phyloP scores from a whole-genome alignment of 35 echinoderm and acorn worm genomes.

The Eucidaris tribuloides region DNA sequence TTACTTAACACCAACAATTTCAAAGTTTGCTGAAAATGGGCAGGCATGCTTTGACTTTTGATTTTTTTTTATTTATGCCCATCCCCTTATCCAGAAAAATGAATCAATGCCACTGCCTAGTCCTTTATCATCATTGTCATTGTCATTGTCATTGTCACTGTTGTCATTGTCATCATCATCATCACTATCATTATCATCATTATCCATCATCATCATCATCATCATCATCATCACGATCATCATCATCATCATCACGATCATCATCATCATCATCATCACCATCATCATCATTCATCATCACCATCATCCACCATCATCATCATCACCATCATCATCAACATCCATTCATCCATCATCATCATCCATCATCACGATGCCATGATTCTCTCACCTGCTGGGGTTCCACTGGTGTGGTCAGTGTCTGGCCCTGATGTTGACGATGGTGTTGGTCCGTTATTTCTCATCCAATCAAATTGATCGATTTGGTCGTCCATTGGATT shows the following conservation, averaged over 20 bases:
- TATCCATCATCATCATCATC: neutral
- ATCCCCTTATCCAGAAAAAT: too few species aligned
- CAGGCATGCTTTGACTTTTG: too few species aligned
- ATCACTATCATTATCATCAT: neutral
- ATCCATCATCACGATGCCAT: too few species aligned
- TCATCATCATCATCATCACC: neutral
- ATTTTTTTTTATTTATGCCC: too few species aligned
- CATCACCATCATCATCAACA: too few species aligned
- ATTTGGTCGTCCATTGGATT: neutral
- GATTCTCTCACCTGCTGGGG: slow-evolving; percentile 42
- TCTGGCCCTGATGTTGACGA: slow-evolving; percentile 37
- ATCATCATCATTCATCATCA: neutral
- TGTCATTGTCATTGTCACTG: neutral
- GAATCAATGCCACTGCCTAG: too few species aligned
- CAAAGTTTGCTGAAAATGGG: too few species aligned
- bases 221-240: slow-evolving; percentile 10
- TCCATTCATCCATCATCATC: too few species aligned
- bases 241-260: slow-evolving; percentile 13
- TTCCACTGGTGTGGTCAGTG: slow-evolving; percentile 79
- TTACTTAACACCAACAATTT: too few species aligned
- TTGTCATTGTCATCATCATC: neutral
- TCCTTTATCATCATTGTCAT: neutral
- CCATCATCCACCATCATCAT: neutral
- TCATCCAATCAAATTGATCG: slow-evolving; percentile 65
- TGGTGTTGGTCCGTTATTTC: slow-evolving; percentile 47